Evolutionary conservation across 2,888 invertebrate genomes (phyloP), one percentile per base, ranked within the genome.

Genomic region (Lasioglossum zephyrum): DNA sequence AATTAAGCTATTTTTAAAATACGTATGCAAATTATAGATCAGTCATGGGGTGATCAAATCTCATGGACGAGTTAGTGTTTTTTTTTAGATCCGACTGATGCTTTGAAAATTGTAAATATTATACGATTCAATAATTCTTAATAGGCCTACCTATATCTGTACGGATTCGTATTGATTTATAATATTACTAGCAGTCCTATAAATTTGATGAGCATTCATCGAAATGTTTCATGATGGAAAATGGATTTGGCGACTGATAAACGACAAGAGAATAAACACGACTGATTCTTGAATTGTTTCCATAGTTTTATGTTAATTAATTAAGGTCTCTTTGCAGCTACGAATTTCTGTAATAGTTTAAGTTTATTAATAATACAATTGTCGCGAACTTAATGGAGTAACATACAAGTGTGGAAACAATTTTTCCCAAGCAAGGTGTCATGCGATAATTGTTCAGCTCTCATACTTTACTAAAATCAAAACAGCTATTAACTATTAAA

Each of bases 81-180:
- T 53, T 66, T 76, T 73, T 76, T 60, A 53, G 73, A 80, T 26
- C 73, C 57, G 72, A 87, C 87, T 74, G 84, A 81, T 80, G 73
- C 77, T 70, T 73, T 75, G 36, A 73, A 69, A 87, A 87, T 49
- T 88, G 87, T 88, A 87, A 87, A 88, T 88, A 86, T 75, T 79
- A 79, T 79, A 77, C 84, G 72, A 77, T 80, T 47, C 75, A 78
- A 78, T 39, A 69, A 86, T 79, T 82, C 75, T 22, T 78, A 80
- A 82, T 86, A 75, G 82, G 77, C 49, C 80, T 49, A 44, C n/a
- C 31, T 39, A 18, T 53, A 78, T 53, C 53, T 31, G 11, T 31
- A 74, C 39, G 36, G 53, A 77, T 76, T 63, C 57, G 31, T 72
- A 82, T 76, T 63, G 31, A 72, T 80, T 77, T 75, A 73, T 77